Base-by-base conservation (phyloP, 2,888 invertebrate species). In the Apamea crenata region DNA sequence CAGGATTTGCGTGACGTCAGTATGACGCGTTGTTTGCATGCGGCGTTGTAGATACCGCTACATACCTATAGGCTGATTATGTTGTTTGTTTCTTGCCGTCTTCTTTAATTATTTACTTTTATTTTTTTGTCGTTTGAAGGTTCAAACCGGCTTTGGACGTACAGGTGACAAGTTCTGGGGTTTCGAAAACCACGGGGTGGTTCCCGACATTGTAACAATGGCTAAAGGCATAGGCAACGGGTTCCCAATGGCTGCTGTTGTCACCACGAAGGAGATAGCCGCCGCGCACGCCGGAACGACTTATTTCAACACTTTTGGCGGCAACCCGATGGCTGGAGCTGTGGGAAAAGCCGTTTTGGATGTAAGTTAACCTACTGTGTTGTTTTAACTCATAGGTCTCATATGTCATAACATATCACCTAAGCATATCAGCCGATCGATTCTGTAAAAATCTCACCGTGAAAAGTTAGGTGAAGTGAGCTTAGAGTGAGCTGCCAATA, bases 221-320 rank as follows among this genome's bases (percentile, higher is more conserved):
- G 99, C 99, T 1, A 99, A 99, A 94, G 99, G 99, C 63, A 99
- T 99, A 72, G 99, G 99, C 0, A 99, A 99, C 95, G 99, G 99
- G 0, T 99, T 99, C 95, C 99, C 99, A 0, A 95, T 99, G 94
- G 99, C 98, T 0, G 99, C 99, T 14, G 99, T 99, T 0, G 98
- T 99, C 0, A 99, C 99, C 0, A 99, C 99, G 0, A 98, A 98
- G 8, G 98, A 98, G 94, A 98, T 99, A 79, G 99, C 99, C 0
- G 96, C 97, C n/a, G 97, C 98, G 5, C 97, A 99, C 89, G 97
- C 97, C 0, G 96, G 97, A 89, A 99, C 99, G 0, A 93, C 98
- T 1, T 99, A 99, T 95, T 99, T 99, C 93, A 99, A 99, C 94
- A 99, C 99, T 0, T 99, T 98, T 93, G 99, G 99, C 1, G 99